Base-by-base conservation (phyloP, 1,140 invertebrate species). In the Coelopa frigida region DNA sequence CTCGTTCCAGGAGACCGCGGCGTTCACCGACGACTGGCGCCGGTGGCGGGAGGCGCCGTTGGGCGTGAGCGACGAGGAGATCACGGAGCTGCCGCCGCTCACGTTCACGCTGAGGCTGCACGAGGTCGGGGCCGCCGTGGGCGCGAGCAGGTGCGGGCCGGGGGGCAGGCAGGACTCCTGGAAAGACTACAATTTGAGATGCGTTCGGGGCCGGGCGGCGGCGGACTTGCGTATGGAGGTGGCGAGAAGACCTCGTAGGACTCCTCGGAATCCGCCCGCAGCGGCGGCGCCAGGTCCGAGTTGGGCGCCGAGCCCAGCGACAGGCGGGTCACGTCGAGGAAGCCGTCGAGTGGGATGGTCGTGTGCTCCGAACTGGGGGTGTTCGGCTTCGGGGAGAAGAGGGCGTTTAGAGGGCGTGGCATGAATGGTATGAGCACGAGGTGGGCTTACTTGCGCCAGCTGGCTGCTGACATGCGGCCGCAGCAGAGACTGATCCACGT, bases 311-410 rank as follows among this genome's bases (percentile, higher is more conserved):
- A 85, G 2, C 57, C 58, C 17, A 64, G 23, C 0, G 63, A 67
- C 15, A 67, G 56, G 5, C 63, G 50, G n/a, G 61, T 64, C 1
- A 57, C 85, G 50, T 93, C 89, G 33, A 92, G 73, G 59, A 90
- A 94, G 4, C 83, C 87, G 44, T 92, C 89, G 3, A 91, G 76
- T 3, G 87, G 87, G 11, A 83, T 79, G 1, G 88, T 88, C 73
- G 87, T 80, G 2, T 86, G 76, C 0, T 89, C 88, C 2, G 88
- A 91, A 53, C 84, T 88, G 0, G 88, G 88, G 0, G 89, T 88
- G 0, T 85, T 84, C 1, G 81, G 75, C 53, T 80, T 62, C 5
- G 18, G n/a, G n/a, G n/a, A n/a, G n/a, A n/a, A n/a, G n/a, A n/a
- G n/a, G n/a, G n/a, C n/a, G n/a, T n/a, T n/a, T n/a, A n/a, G n/a